Evolutionary conservation across 2,888 invertebrate genomes (phyloP).

Genomic region (Xestia xanthographa): DNA sequence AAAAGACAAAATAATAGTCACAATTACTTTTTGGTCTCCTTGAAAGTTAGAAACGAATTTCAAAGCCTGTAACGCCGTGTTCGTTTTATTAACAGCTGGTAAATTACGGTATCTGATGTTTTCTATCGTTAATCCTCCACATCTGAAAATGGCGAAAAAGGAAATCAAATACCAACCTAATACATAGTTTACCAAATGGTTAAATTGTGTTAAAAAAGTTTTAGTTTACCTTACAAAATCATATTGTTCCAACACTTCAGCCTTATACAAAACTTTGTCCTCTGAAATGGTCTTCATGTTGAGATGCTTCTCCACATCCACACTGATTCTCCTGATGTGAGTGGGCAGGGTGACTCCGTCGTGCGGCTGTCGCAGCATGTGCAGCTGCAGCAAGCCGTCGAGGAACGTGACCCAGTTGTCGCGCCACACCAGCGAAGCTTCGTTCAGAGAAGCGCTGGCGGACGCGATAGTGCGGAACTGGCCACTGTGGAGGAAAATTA

Average conservation of each 20-base stretch:
- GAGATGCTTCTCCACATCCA: constrained; percentile 64
- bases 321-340: constrained; percentile 63
- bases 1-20: neutral
- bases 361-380: constrained; percentile 90
- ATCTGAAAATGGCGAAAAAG: constrained; percentile 60
- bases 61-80: constrained; percentile 50
- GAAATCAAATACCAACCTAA: neutral
- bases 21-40: constrained; percentile 62
- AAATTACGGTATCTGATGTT: constrained; percentile 61
- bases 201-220: too few species aligned
- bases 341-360: constrained; percentile 92
- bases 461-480: constrained; percentile 71
- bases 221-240: constrained; percentile 45
- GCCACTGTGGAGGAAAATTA: constrained; percentile 62
- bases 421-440: constrained; percentile 89
- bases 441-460: constrained; percentile 64
- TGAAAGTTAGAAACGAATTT: constrained; percentile 60
- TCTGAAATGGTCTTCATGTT: constrained; percentile 9
- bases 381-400: constrained; percentile 93
- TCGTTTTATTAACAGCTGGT: constrained; percentile 33
- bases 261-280: constrained; percentile 24
- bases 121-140: constrained; percentile 70
- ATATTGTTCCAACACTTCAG: constrained; percentile 40
- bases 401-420: constrained; percentile 93
- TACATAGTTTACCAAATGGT: neutral